Base-by-base conservation (phyloP, 2,888 invertebrate genomes). In the Andrena bicolor region DNA sequence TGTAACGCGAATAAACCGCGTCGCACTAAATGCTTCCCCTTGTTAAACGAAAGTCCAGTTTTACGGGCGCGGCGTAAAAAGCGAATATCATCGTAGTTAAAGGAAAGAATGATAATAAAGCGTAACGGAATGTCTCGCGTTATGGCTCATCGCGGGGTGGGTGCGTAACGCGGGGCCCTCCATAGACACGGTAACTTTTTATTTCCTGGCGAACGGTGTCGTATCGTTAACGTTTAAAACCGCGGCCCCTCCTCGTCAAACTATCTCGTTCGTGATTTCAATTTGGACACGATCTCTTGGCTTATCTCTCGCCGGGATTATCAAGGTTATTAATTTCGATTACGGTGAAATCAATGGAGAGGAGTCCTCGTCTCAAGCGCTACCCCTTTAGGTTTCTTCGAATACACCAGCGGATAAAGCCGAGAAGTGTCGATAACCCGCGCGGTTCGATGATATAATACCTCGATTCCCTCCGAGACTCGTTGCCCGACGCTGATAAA, bases 111-210 rank as follows among this genome's bases (percentile, higher is more conserved):
- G 35, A 30, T 81, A 69, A 64, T 74, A 64, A 81, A 80, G 26
- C n/a, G 32, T n/a, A 61, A 72, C 71, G 65, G 71, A 71, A 71
- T 32, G n/a, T 56, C 70, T 61, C 48, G 60, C 48, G 65, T 66
- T 61, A 63, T 35, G 53, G 65, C 20, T 65, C 60, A 13, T 70
- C 64, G 49, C 30, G 2, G 30, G 35, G 2, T 8, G 35, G 49
- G 56, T 78, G 56, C 70, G 76, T 66, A 73, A 68, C 35, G 53
- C 53, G 28, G n/a, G 48, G 23, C 35, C 13, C 7, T 5, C 13
- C 32, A 16, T 53, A 80, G 80, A 65, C n/a, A 66, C 53, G 51
- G 23, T 66, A 80, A 72, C 53, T 66, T 72, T 41, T 80, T 80
- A 80, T 80, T 72, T 53, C 61, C 10, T 16, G 13, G 28, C 16